A percentile compares a stretch with the other conserved stretches of the same genome.
Evolutionary conservation across 2,797 vertebrate genomes (phyloP).

Genomic region (Acipenser ruthenus): DNA sequence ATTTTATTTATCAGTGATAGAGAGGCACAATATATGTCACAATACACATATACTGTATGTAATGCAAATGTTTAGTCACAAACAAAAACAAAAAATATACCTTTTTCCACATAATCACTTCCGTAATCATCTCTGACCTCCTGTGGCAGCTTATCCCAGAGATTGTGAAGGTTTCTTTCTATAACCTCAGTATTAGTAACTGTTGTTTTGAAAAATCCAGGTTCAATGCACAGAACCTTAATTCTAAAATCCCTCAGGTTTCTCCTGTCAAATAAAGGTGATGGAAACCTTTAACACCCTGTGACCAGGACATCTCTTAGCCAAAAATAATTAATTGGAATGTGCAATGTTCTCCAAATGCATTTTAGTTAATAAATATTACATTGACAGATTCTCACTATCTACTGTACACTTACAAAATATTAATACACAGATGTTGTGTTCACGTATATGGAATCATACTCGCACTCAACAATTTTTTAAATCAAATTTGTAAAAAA

Average conservation of each 20-base stretch:
- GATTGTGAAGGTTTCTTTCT: constrained; percentile 6
- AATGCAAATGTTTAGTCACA: background rate
- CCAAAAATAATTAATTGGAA: too few relatives aligned
- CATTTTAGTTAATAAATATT: too few relatives aligned
- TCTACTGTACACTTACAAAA: too few relatives aligned
- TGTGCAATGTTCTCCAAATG: too few relatives aligned
- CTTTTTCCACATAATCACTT: constrained; percentile 26
- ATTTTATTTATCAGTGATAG: background rate
- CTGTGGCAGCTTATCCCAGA: constrained; percentile 55
- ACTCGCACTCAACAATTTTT: too few relatives aligned
- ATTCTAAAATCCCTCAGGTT: constrained; percentile 48
- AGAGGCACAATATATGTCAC: background rate
- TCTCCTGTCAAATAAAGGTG: constrained; percentile 34
- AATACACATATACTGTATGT: background rate
- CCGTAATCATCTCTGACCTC: constrained; percentile 57
- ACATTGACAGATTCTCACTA: too few relatives aligned
- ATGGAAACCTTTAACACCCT: background rate
- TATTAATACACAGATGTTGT: too few relatives aligned
- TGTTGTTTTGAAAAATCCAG: constrained; percentile 61
- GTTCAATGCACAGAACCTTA: constrained; percentile 63
- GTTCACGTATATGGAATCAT: too few relatives aligned
- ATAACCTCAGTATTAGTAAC: constrained; percentile 37
- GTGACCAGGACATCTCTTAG: too few relatives aligned
- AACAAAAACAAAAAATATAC: constrained; percentile 30
- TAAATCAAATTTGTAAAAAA: too few relatives aligned